Base-by-base conservation (phyloP, 2,888 invertebrate genomes). In the Acleris cristana region DNA sequence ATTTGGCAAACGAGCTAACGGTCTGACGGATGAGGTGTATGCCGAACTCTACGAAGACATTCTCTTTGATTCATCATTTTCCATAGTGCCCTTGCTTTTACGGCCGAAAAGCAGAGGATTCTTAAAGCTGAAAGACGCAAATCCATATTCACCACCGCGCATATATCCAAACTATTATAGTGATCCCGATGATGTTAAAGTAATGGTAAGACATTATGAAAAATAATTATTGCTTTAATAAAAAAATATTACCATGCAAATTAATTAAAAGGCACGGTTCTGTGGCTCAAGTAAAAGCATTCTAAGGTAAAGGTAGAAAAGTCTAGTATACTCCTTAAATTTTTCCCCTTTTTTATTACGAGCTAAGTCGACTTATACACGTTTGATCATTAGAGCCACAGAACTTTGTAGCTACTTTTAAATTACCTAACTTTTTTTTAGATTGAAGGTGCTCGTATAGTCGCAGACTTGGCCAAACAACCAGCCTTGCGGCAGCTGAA, bases 101-200 rank as follows among this genome's bases (percentile, higher is more conserved):
- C 89, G 97, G 61, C 97, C 97, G 0, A 94, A 91, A 71, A 97
- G 97, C 75, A 88, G 95, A 54, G 97, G 97, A 0, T 93, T 89
- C 72, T 80, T 97, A 16, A 89, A 94, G 73, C 86, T 99, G 1
- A 94, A 91, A 73, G 95, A 96, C 57, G 89, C 90, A 0, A 94
- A 97, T 81, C 96, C 98, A 0, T 90, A 93, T 64, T 93, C 95
- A 0, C 95, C 96, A 72, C 98, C 98, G 0, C 84, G 95, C n/a
- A 97, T 99, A 69, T 96, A 96, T 84, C 96, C 99, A 0, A 98
- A 98, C 84, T 99, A 99, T 83, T 96, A 95, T 76, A 86, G 94
- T 0, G 94, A 97, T 77, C 95, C 95, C 0, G 85, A 94, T 45
- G 98, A 98, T 80, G 81, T 97, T 23, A 93, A 94, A 73, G 86